Evolutionary conservation across 2,888 invertebrate species (phyloP).

Genomic region (Agonopterix heracliana): DNA sequence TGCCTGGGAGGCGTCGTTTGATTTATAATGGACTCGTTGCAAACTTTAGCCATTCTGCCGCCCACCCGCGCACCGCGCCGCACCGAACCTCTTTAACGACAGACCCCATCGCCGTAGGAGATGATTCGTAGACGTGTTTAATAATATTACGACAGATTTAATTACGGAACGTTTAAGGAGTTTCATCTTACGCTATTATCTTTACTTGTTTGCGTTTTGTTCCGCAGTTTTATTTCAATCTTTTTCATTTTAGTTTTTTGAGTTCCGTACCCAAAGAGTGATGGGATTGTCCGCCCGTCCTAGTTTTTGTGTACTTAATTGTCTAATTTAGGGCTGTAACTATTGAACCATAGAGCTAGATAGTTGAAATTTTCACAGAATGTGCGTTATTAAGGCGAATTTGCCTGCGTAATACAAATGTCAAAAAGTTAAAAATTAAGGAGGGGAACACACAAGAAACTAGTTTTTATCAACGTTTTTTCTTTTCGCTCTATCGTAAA

Average conservation of each 20-base stretch:
- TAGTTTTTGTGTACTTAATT: no score
- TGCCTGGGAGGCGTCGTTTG: conserved; percentile 74
- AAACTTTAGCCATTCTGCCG: conserved; percentile 72
- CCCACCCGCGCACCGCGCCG: conserved; percentile 40
- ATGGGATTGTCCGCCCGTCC: no score
- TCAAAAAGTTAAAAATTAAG: no score
- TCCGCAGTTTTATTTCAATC: not conserved
- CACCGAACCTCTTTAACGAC: conserved; percentile 71
- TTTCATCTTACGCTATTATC: conserved; percentile 54
- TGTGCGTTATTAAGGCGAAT: no score
- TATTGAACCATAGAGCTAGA: no score
- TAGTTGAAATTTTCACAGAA: no score
- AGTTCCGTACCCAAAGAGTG: no score
- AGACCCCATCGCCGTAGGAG: conserved; percentile 72
- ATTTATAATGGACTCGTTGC: conserved; percentile 76
- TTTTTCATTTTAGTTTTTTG: not conserved
- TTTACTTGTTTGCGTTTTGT: conserved; percentile 45
- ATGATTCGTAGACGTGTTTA: conserved; percentile 75
- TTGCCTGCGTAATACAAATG: no score
- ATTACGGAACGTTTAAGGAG: conserved; percentile 71
- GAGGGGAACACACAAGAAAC: no score
- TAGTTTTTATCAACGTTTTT: no score
- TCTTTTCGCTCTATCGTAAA: no score
- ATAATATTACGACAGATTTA: conserved; percentile 76
- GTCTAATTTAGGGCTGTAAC: no score